Base-by-base conservation (phyloP, 2,113 vertebrate species). In the Nematolebias whitei region DNA sequence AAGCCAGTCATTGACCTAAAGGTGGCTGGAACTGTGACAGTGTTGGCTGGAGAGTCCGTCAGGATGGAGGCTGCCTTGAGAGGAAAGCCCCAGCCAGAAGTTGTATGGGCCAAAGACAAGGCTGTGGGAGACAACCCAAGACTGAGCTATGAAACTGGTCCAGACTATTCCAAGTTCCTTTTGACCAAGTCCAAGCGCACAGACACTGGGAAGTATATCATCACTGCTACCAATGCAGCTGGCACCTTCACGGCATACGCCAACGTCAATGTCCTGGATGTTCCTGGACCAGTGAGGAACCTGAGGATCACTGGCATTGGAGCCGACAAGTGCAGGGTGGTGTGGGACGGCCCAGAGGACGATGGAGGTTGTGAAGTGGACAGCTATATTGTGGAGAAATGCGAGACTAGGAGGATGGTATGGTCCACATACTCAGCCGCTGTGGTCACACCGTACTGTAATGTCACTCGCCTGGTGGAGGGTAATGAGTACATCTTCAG, bases 401-500 rank as follows among this genome's bases (percentile, higher is more conserved):
- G 98, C 85, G 98, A 99, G 85, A 98, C 95, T 76, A 98, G 96
- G 77, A 93, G 97, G 83, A 99, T 99, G 98, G 94, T 99, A 69
- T 99, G 98, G 98, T 98, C 98, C 66, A 97, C 95, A 9, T 98
- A 93, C 69, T 98, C 97, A 23, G 90, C 92, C 18, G 91, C 93
- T 51, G 90, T 99, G 45, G 87, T 98, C 67, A 95, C 92, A 18
- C 94, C 90, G 0, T 90, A 92, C 80, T 91, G 94, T 67, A 95
- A 96, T 15, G 94, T 99, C 40, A 96, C 88, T 52, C 96, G 94
- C 52, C 95, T 99, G 62, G 96, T 99, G 80, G 97, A 99, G 90
- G 92, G 94, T 62, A 99, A 99, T 73, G 98, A 99, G 89, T 99
- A 99, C 65, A 95, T 99, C 81, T 99, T 99, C 79, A 95, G 97